Conservation (phyloP, 2,113 vertebrate species). For the Mormyrus lacerda region DNA sequence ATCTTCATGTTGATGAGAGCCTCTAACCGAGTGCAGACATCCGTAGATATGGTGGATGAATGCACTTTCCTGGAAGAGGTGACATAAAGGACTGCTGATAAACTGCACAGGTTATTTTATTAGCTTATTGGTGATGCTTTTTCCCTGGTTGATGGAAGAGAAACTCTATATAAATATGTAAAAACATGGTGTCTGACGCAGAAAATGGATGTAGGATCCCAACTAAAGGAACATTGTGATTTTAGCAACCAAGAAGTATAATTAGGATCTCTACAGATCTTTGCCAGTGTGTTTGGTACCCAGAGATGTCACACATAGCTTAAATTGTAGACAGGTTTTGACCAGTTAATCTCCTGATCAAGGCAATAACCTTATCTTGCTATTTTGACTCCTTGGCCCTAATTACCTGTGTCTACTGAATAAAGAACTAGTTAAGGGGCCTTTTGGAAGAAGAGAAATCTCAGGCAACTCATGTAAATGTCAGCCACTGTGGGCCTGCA, state of each 20-base stretch:
- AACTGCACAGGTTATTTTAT: neutral
- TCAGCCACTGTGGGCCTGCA: neutral
- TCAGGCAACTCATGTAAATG: neutral
- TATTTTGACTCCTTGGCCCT: neutral
- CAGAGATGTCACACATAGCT: neutral
- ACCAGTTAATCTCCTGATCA: neutral
- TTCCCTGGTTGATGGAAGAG: neutral
- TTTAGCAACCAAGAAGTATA: neutral
- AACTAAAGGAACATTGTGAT: neutral
- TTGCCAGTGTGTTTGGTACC: neutral
- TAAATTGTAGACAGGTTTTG: neutral
- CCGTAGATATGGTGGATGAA: neutral
- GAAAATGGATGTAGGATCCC: neutral
- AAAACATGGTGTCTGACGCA: neutral
- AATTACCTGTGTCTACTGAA: slow-evolving; percentile 5
- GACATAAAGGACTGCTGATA: neutral
- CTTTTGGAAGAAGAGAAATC: neutral
- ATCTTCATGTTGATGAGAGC: neutral
- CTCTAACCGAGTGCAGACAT: neutral
- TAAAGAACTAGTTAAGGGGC: neutral
- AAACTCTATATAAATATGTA: neutral
- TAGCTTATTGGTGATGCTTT: neutral
- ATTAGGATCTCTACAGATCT: neutral
- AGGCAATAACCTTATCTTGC: neutral
- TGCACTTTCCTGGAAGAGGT: neutral